Base-by-base conservation (phyloP, 2,888 invertebrate species). In the Phoronis australis region DNA sequence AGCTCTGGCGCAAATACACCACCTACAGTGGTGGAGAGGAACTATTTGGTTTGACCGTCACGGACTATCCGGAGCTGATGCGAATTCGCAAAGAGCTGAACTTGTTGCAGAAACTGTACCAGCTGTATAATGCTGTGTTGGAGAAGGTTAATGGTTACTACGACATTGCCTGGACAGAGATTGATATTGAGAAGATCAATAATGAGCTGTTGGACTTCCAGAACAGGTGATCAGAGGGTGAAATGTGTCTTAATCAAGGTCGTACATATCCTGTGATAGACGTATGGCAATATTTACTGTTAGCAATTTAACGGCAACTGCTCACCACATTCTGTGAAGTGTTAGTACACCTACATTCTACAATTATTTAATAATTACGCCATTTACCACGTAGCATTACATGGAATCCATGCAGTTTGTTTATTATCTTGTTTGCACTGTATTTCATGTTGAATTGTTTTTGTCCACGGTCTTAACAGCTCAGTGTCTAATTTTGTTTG, bases 121-220 rank as follows among this genome's bases (percentile, higher is more conserved):
- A 92, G 72, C 80, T 96, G 5, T 96, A 96, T 76, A 96, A 96
- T 72, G 91, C 93, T 70, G 96, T 96, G 2, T 90, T 95, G 51
- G 95, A 96, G 70, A 83, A 92, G 51, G 94, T 96, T 47, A 93
- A 88, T 79, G 92, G 93, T 70, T 96, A 96, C 75, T 93, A 95
- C 69, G 95, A 95, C 65, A 95, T 96, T 65, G 88, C 93, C 0
- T 95, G 96, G 96, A 87, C 88, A 37, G 94, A 95, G 65, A 85
- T 93, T 4, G 93, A 96, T 69, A 94, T 96, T 59, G 95, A 96
- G 75, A 92, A 94, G 74, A 96, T 96, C 61, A 96, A 95, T 75
- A 92, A 91, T 69, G 95, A 96, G 70, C 80, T 96, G 12, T 88
- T 95, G 86, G 96, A 96, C 73, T 96, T 96, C 77, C 95, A 96